Evolutionary conservation across 1,140 invertebrate species (phyloP).

Genomic region (Epicauta chinensis): DNA sequence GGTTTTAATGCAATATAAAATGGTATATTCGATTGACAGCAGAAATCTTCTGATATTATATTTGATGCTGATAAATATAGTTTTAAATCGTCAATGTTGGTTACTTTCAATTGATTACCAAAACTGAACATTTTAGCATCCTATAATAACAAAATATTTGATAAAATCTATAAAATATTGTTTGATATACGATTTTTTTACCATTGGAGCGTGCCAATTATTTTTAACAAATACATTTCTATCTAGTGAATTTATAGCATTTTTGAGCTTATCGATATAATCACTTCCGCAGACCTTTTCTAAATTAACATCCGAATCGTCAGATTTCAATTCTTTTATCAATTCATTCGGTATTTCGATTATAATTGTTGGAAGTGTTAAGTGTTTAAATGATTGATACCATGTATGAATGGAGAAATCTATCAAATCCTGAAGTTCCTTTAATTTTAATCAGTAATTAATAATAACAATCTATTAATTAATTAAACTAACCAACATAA

Average conservation of each 20-base stretch:
- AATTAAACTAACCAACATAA: no score
- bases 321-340: conserved; percentile 24
- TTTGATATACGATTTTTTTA: conserved; percentile 9
- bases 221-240: conserved; percentile 36
- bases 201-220: conserved; percentile 38
- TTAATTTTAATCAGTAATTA: no score
- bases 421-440: conserved; percentile 35
- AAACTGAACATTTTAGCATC: conserved; percentile 39
- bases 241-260: conserved; percentile 30
- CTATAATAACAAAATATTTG: conserved; percentile 7
- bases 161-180: neutral
- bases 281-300: conserved; percentile 20
- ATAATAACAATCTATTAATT: no score
- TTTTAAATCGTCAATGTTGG: conserved; percentile 32
- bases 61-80: conserved; percentile 33
- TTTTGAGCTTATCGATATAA: conserved; percentile 29
- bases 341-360: conserved; percentile 29
- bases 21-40: conserved; percentile 25
- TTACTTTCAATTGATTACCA: conserved; percentile 33
- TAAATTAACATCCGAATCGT: conserved; percentile 19
- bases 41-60: conserved; percentile 35
- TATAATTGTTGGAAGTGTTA: conserved; percentile 32
- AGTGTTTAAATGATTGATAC: conserved; percentile 33
- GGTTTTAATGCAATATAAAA: conserved; percentile 35
- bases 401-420: conserved; percentile 37